phyloP scores from a whole-genome alignment of 2,888 invertebrate species.

The Pelosia muscerda region DNA sequence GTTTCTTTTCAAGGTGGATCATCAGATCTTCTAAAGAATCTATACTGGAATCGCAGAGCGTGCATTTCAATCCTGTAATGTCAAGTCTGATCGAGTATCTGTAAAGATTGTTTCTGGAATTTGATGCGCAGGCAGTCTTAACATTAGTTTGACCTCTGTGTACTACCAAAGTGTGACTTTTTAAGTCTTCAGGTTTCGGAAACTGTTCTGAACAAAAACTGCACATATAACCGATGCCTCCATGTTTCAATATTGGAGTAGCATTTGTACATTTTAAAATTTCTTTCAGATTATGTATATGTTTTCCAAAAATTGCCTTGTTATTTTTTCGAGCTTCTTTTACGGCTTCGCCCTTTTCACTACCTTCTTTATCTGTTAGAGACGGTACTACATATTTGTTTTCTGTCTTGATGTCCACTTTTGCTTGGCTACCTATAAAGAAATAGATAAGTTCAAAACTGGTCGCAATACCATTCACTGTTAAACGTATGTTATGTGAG shows the following conservation, averaged over 20 bases:
- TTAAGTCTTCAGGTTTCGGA: slow-evolving; percentile 61
- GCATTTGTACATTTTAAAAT: slow-evolving; percentile 69
- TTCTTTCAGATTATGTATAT: slow-evolving; percentile 63
- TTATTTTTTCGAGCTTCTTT: background rate
- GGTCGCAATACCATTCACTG: background rate
- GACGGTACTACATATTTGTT: slow-evolving; percentile 14
- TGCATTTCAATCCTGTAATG: slow-evolving; percentile 18
- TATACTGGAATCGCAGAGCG: slow-evolving; percentile 16
- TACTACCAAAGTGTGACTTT: slow-evolving; percentile 47
- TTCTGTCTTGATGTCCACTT: slow-evolving; percentile 21
- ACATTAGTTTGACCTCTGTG: slow-evolving; percentile 20
- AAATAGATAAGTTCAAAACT: slow-evolving; percentile 33
- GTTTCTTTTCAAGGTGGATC: slow-evolving; percentile 31
- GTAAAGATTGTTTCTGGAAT: background rate
- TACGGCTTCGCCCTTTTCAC: background rate
- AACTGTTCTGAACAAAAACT: slow-evolving; percentile 67
- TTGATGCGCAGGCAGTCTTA: background rate
- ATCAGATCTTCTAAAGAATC: slow-evolving; percentile 30
- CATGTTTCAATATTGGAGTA: slow-evolving; percentile 66
- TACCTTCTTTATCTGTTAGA: background rate
- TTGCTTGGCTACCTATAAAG: slow-evolving; percentile 49
- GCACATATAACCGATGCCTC: slow-evolving; percentile 66
- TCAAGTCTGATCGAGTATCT: slow-evolving; percentile 17
- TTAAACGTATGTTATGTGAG: background rate
- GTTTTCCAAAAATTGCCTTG: slow-evolving; percentile 41